These are phyloP conservation scores for Poeciliopsis paucimaculata DNA, from an alignment of 2,797 vertebrate species.

Conservation along the genomic window DNA sequence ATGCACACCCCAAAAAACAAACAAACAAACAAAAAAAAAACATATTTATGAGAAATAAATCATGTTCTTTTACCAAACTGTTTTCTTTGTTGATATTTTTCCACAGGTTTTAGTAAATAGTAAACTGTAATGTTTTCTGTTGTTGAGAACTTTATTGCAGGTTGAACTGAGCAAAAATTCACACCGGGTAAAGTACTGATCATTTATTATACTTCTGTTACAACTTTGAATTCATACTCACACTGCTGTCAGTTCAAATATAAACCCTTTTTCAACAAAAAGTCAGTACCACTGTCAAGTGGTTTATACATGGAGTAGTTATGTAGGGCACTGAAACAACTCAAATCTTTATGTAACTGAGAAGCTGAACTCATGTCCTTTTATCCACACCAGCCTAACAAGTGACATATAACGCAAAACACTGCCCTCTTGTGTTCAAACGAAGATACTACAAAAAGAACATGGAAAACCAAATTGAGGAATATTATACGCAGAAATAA, in stretches of 20 bases:
- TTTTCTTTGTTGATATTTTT: too few relatives aligned
- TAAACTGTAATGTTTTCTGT: not conserved
- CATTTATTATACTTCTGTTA: not conserved
- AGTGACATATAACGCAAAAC: constrained; percentile 5
- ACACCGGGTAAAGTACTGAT: not conserved
- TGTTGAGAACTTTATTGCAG: not conserved
- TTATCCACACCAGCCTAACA: not conserved
- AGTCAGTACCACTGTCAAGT: not conserved
- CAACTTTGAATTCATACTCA: not conserved
- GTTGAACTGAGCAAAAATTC: not conserved
- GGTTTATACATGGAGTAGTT: not conserved
- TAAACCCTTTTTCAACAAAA: not conserved
- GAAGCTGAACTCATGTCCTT: not conserved
- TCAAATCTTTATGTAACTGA: not conserved
- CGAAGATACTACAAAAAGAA: constrained; percentile 41
- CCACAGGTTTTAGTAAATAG: not conserved
- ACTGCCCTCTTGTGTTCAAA: constrained; percentile 55
- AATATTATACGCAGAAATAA: not conserved
- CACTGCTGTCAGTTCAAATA: not conserved
- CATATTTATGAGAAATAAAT: not conserved
- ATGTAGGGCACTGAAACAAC: not conserved
- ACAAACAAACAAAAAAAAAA: not conserved
- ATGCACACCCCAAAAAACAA: not conserved
- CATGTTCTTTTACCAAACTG: not conserved
- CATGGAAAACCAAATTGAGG: not conserved